Percentiles rank a stretch among this genome's conserved stretches.
These are phyloP conservation scores for Cheilosia pagana DNA, from an alignment of 2,888 invertebrate species.

Conservation along the genomic window DNA sequence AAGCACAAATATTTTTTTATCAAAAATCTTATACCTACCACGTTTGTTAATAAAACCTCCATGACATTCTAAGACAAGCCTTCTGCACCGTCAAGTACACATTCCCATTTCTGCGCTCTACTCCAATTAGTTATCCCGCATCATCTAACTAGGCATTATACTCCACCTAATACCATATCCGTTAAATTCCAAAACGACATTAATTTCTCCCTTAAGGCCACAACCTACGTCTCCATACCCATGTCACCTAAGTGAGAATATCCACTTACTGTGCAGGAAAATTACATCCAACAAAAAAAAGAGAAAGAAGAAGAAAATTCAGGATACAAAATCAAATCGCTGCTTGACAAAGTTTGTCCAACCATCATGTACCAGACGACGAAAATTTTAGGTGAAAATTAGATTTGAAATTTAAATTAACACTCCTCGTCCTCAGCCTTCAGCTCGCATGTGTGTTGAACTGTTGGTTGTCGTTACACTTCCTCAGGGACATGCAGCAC, in stretches of 20 bases:
- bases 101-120: no score
- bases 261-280: slow-evolving; percentile 15
- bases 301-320: neutral
- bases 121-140: neutral
- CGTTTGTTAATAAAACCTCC: no score
- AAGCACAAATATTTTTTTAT: no score
- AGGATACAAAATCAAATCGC: slow-evolving; percentile 40
- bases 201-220: neutral
- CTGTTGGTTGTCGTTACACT: slow-evolving; percentile 60
- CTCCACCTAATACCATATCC: neutral
- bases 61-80: no score
- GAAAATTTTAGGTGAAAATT: slow-evolving; percentile 68
- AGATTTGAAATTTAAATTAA: slow-evolving; percentile 72
- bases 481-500: slow-evolving; percentile 41
- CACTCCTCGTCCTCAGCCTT: slow-evolving; percentile 51
- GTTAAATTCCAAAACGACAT: neutral
- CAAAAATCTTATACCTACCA: no score
- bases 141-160: neutral
- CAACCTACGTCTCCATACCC: neutral
- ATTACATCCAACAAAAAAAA: slow-evolving; percentile 6
- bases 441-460: slow-evolving; percentile 37
- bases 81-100: no score
- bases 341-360: slow-evolving; percentile 46
- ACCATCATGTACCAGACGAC: slow-evolving; percentile 33
- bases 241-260: neutral